Conservation (phyloP, 2,797 vertebrate genomes). For the Hephaestus fuliginosus region DNA sequence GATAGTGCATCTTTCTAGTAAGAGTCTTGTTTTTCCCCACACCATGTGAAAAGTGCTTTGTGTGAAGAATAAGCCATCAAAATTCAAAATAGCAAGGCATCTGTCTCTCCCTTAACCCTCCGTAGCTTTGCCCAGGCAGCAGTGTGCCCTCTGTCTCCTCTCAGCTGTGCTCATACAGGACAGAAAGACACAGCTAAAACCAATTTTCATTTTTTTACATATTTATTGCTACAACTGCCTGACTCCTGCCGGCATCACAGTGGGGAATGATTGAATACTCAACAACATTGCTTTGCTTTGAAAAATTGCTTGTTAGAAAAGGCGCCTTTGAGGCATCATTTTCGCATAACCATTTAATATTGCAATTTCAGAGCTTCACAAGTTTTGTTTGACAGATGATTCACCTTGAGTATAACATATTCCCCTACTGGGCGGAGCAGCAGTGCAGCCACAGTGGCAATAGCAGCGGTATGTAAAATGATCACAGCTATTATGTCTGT, state of each 20-base stretch:
- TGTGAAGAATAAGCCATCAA: slow-evolving; percentile 67
- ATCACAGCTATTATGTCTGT: slow-evolving; percentile 26
- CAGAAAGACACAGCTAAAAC: slow-evolving; percentile 1
- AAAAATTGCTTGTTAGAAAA: not conserved
- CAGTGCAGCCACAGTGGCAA: slow-evolving; percentile 14
- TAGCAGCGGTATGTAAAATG: slow-evolving; percentile 20
- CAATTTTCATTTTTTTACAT: slow-evolving; percentile 26
- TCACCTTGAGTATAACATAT: slow-evolving; percentile 2
- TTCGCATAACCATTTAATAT: not conserved
- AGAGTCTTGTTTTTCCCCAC: not conserved
- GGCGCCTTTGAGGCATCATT: not conserved
- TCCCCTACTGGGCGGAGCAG: slow-evolving; percentile 26
- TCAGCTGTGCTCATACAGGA: slow-evolving; percentile 1
- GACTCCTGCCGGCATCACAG: slow-evolving; percentile 14
- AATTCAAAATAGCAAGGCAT: slow-evolving; percentile 65
- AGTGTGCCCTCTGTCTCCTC: slow-evolving; percentile 37
- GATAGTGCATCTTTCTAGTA: not conserved
- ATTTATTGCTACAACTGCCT: slow-evolving; percentile 20
- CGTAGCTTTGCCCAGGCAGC: slow-evolving; percentile 36
- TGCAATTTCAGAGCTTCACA: too few species aligned
- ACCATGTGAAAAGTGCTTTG: slow-evolving; percentile 57
- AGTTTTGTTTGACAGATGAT: not conserved
- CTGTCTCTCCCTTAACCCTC: slow-evolving; percentile 31
- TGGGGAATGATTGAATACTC: slow-evolving; percentile 11
- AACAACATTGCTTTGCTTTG: not conserved